Base-by-base conservation (phyloP, 2,113 vertebrate genomes). In the Melospiza melodia region DNA sequence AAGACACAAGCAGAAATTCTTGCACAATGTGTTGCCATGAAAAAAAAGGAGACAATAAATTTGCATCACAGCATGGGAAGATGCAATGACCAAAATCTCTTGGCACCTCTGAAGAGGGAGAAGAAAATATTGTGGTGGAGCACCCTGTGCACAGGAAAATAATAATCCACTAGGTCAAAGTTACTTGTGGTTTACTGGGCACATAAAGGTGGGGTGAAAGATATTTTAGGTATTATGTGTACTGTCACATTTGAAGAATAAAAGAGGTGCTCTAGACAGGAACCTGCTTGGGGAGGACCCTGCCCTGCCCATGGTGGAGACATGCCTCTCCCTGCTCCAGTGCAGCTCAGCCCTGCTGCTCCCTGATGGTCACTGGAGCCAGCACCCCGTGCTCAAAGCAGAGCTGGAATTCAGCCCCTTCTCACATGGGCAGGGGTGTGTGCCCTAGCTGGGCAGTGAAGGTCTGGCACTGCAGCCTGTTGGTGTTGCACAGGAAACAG, bases 281-380 rank as follows among this genome's bases (percentile, higher is more conserved):
- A 22, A 3, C 4, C 10, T 0, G 3, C 55, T 8, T 41, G 52
- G 6, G n/a, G 28, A 66, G 69, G 9, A 44, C 5, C 1, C 9
- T 43, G 85, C 28, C 11, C 18, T 75, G 19, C 27, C 46, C 19
- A 4, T 41, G 28, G 31, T 43, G 19, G 31, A 44, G 39, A 8
- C 28, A 59, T 6, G 6, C 9, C 17, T 72, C 19, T 51, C 13
- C 15, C 12, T 71, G 27, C 37, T 67, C 17, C 2, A 0, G 14
- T 21, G 23, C 49, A 65, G 35, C 25, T 44, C 44, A n/a, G 30
- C 12, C 23, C 41, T 68, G 31, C 46, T 91, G 61, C 27, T 86
- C 27, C 8, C 37, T 39, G 4, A 0, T 10, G 0, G 1, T 24
- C 5, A 0, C 37, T 24, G 46, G 13, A 37, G 13, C 15, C 65